phyloP scores from a whole-genome alignment of 92 coral and sea anemone genomes.

The Heliopora coerulea region DNA sequence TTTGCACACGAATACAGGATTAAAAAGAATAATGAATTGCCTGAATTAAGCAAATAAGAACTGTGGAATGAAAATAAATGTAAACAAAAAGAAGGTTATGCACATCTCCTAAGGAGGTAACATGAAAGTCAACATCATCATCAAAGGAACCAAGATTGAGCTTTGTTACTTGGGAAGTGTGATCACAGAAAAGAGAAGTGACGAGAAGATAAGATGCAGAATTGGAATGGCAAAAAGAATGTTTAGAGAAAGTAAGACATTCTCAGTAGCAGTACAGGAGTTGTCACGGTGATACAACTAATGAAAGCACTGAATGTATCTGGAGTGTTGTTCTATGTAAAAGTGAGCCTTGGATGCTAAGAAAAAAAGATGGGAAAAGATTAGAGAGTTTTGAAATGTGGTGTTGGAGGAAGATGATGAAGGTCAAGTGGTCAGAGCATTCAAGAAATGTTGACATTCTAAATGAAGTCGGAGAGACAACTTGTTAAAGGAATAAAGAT shows the following conservation, averaged over 20 bases:
- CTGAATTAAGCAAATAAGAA: too few relatives aligned
- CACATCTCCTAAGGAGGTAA: neutral
- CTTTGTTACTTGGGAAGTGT: conserved; percentile 29
- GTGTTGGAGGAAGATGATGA: conserved; percentile 37
- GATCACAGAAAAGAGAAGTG: conserved; percentile 16
- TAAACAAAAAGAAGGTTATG: neutral
- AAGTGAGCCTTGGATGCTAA: conserved; percentile 16
- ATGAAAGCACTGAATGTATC: neutral
- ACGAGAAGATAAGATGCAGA: conserved; percentile 32
- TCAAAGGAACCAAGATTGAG: neutral
- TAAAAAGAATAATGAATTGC: too few relatives aligned
- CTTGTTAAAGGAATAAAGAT: neutral
- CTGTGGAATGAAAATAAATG: too few relatives aligned
- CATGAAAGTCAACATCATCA: neutral
- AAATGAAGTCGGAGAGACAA: conserved; percentile 7
- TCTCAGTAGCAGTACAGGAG: neutral
- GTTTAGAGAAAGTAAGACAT: neutral
- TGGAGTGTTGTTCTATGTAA: conserved; percentile 33
- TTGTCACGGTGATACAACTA: too few relatives aligned
- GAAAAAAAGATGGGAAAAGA: conserved; percentile 14
- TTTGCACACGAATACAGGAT: too few relatives aligned
- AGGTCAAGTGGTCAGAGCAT: conserved; percentile 37
- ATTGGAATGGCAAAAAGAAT: conserved; percentile 21
- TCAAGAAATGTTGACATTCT: conserved; percentile 25
- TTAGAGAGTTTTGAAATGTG: conserved; percentile 42